Base-by-base conservation (phyloP, 2,113 vertebrate species). In the Phylloscopus trochilus region DNA sequence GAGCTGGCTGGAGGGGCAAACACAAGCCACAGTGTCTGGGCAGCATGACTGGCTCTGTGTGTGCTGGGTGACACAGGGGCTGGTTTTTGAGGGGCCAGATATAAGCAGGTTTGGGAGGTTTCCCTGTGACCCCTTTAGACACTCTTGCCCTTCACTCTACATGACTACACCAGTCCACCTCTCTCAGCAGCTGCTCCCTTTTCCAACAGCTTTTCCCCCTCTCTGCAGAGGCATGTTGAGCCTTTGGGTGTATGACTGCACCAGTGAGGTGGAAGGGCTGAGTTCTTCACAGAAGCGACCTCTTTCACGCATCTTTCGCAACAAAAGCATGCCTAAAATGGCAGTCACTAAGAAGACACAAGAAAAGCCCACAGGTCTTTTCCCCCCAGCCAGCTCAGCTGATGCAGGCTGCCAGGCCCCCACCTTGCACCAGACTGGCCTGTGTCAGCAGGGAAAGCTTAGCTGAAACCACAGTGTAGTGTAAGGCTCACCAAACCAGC, bases 21-120 rank as follows among this genome's bases (percentile, higher is more conserved):
- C n/a, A 49, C 26, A 21, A 31, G 39, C 16, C 3, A 0, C 6
- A n/a, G 26, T 10, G 49, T 15, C 33, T 8, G 1, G 55, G 44
- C 63, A 73, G 49, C n/a, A n/a, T n/a, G n/a, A n/a, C n/a, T 30
- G 23, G 21, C 24, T 18, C 43, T 62, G n/a, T 0, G 0, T 9
- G 13, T n/a, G 31, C 35, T 55, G 52, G 33, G 31, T n/a, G 53
- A 63, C 58, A 52, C 24, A 7, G 23, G 63, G 13, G 7, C 41
- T 55, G 31, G 11, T 23, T 69, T 44, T 49, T 6, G 21, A 49
- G 33, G 87, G 17, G 47, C 15, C 44, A 44, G 7, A 30, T 59
- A 10, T 21, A 37, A 85, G 53, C 20, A 59, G 24, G 23, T 35
- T 67, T 72, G 28, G 33, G 17, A 70, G 7, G 16, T 66, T 70